A percentile compares a stretch with the other conserved stretches of the same genome.
Evolutionary conservation across 2,797 vertebrate genomes (phyloP).

Genomic region (Pseudochirops corinnae): DNA sequence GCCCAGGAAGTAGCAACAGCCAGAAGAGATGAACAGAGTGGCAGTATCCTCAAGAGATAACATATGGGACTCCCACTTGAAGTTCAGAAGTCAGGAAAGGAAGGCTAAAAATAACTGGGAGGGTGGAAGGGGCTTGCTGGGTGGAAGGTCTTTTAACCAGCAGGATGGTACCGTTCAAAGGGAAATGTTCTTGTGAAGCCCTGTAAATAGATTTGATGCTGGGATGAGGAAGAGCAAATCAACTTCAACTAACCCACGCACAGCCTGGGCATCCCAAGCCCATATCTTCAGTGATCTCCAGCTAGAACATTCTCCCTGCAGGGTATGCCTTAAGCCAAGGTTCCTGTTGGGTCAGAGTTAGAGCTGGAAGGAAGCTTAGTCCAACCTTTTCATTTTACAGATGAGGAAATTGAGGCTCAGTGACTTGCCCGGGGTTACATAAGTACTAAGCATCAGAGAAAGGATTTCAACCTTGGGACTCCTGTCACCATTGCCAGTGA

Average conservation of each 20-base stretch:
- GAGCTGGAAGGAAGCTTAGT: background rate
- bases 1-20: background rate
- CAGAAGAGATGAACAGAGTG: accelerated
- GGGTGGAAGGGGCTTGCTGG: background rate
- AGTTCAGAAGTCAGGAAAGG: background rate
- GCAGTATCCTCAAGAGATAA: background rate
- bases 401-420: background rate
- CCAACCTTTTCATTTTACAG: background rate
- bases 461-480: background rate
- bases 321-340: background rate
- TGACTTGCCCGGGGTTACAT: background rate
- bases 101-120: background rate
- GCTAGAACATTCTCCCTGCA: background rate
- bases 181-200: constrained; percentile 4
- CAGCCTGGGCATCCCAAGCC: background rate
- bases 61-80: background rate
- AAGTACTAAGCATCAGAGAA: background rate
- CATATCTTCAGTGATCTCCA: background rate
- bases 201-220: background rate
- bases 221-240: background rate
- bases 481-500: background rate
- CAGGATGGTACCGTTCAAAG: background rate
- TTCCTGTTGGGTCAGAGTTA: background rate
- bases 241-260: background rate
- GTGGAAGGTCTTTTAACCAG: background rate